Evolutionary conservation across 2,797 vertebrate genomes (phyloP), one percentile per base, ranked within the genome.

Genomic region (Enteromius anoplus): DNA sequence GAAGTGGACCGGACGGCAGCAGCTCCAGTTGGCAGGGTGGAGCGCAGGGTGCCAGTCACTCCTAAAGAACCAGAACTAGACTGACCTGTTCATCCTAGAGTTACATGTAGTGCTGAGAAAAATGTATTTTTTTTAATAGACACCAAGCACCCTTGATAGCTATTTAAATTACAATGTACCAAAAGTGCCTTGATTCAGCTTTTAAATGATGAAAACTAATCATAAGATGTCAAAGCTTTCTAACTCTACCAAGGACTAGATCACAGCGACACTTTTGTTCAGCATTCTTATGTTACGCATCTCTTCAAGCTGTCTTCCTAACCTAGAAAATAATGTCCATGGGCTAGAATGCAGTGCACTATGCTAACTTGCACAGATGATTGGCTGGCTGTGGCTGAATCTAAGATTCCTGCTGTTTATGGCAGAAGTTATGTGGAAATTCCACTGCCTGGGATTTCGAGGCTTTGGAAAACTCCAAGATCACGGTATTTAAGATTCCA

Each of bases 241-340:
- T 88, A 88, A 68, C 51, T 82, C 69, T 85, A 73, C 64, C 53
- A 64, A 80, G 81, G 85, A 81, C 75, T 85, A 85, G 69, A 68
- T 84, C 49, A 73, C 79, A 84, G 85, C 75, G 64, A 84, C 49
- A 82, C 65, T 84, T 85, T 69, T 58, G 73, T 83, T 86, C 70
- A 77, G 79, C 79, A 84, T 83, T 81, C 47, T 29, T 77, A 73
- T 65, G 83, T 80, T 84, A 73, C 60, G 73, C 75, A 21, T 68
- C 29, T 68, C 83, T 66, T 79, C 79, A 72, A 76, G 45, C 68
- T 40, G 45, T 76, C 75, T 84, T 73, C 80, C 60, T 85, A 83
- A 49, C 7, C 7, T 78, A 84, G 73, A 75, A 66, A 73, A 70
- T n/a, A 75, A 83, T 78, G 73, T 66, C 47, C 49, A 12, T 60